Evolutionary conservation across 2,797 vertebrate genomes (phyloP).

Genomic region (Sebastes elongatus): DNA sequence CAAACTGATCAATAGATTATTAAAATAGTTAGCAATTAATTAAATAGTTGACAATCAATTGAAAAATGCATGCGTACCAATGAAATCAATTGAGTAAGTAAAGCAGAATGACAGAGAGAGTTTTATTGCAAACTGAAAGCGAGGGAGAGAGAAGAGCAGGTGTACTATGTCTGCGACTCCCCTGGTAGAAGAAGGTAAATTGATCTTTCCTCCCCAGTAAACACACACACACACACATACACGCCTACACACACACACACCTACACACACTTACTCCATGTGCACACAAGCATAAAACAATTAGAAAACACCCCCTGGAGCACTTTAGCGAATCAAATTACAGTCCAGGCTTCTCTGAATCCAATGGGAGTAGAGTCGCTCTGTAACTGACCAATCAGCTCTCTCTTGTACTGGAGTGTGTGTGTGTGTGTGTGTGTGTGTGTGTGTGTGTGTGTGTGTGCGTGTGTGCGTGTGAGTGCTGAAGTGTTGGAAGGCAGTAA

Average conservation of each 20-base stretch:
- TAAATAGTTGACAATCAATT: too few species aligned
- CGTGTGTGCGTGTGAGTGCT: neutral
- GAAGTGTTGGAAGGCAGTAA: neutral
- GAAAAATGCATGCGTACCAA: neutral
- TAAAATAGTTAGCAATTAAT: fast-evolving
- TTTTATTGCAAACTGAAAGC: neutral
- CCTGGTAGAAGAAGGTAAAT: constrained; percentile 29
- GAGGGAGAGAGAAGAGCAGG: constrained; percentile 2
- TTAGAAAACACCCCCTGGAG: constrained; percentile 37
- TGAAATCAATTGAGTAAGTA: neutral
- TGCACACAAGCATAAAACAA: constrained; percentile 32
- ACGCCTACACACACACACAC: neutral
- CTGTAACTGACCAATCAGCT: constrained; percentile 38
- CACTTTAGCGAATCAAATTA: constrained; percentile 51
- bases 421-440: neutral
- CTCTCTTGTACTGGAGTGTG: neutral
- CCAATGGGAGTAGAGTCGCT: constrained; percentile 20
- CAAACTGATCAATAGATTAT: fast-evolving
- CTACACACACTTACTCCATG: neutral
- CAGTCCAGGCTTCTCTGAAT: constrained; percentile 12
- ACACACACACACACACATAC: constrained; percentile 3
- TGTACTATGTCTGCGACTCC: constrained; percentile 28
- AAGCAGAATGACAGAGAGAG: neutral
- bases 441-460: neutral
- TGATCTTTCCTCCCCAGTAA: constrained; percentile 32